Evolutionary conservation across 2,797 vertebrate genomes (phyloP).

Genomic region (Australoheros facetus): DNA sequence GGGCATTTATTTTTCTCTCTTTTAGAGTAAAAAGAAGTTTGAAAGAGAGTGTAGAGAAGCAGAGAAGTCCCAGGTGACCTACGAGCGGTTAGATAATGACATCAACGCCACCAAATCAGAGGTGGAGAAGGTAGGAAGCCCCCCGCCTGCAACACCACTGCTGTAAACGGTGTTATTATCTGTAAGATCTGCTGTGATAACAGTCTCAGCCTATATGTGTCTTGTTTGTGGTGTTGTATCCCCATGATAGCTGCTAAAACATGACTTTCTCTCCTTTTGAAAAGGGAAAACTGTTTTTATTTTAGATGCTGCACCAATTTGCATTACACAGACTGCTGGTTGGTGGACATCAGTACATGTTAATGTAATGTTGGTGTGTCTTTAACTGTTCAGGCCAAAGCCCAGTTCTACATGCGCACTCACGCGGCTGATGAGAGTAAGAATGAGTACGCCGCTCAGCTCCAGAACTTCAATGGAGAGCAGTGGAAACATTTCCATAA

Average conservation of each 20-base stretch:
- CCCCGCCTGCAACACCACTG: background rate
- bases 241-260: background rate
- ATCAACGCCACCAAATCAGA: slow-evolving; percentile 97
- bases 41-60: slow-evolving; percentile 97
- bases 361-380: background rate
- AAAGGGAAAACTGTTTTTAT: background rate
- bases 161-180: background rate
- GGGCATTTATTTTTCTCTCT: background rate
- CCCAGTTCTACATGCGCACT: slow-evolving; percentile 92
- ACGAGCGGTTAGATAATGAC: slow-evolving; percentile 93
- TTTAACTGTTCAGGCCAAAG: slow-evolving; percentile 85
- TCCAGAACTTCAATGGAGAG: slow-evolving; percentile 95
- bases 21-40: slow-evolving; percentile 98
- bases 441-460: slow-evolving; percentile 97
- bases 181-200: background rate
- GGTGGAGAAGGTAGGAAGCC: slow-evolving; percentile 92
- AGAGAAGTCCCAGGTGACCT: slow-evolving; percentile 94
- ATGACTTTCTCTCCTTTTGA: background rate
- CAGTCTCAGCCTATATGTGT: background rate
- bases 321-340: background rate
- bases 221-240: background rate
- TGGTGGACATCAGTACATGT: background rate
- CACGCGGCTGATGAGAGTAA: slow-evolving; percentile 98
- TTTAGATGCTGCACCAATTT: background rate
- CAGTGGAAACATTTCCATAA: slow-evolving; percentile 98